A percentile compares a stretch with the other conserved stretches of the same genome.
phyloP scores from a whole-genome alignment of 2,113 vertebrate species.

The Plectropomus leopardus region DNA sequence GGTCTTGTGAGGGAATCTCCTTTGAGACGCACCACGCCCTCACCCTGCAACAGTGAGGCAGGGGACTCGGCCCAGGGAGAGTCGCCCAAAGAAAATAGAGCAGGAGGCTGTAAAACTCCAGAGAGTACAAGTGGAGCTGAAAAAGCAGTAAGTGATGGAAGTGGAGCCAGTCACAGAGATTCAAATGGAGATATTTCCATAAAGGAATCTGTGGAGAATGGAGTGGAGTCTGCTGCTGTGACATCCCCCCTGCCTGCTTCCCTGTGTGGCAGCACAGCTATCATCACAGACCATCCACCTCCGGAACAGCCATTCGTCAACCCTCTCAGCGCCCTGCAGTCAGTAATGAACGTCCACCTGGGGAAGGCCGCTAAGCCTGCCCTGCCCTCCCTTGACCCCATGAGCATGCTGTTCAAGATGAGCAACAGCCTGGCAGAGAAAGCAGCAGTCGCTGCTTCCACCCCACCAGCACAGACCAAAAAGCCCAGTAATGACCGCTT shows the following conservation, averaged over 20 bases:
- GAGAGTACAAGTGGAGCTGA: slow-evolving; percentile 80
- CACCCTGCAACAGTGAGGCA: slow-evolving; percentile 92
- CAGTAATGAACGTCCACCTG: slow-evolving; percentile 98
- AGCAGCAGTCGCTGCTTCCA: slow-evolving; percentile 92
- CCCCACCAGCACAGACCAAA: slow-evolving; percentile 93
- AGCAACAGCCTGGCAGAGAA: slow-evolving; percentile 99
- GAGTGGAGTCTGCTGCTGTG: slow-evolving; percentile 85
- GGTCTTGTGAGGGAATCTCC: slow-evolving; percentile 88
- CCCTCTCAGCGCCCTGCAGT: slow-evolving; percentile 97
- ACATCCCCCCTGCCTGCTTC: slow-evolving; percentile 84
- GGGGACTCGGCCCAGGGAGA: slow-evolving; percentile 89
- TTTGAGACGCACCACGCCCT: slow-evolving; percentile 89
- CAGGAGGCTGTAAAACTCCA: slow-evolving; percentile 88
- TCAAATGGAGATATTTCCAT: slow-evolving; percentile 86
- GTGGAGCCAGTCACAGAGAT: slow-evolving; percentile 86
- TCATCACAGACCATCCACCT: slow-evolving; percentile 97
- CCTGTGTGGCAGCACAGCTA: slow-evolving; percentile 93
- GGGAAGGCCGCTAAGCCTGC: slow-evolving; percentile 98
- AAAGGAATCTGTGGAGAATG: slow-evolving; percentile 90
- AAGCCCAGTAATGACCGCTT: slow-evolving; percentile 91
- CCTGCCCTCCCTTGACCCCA: slow-evolving; percentile 95
- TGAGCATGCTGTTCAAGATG: slow-evolving; percentile 99
- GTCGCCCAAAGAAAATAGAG: slow-evolving; percentile 85
- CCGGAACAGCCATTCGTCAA: slow-evolving; percentile 98
- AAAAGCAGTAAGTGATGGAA: slow-evolving; percentile 78